A percentile compares a stretch with the other conserved stretches of the same genome.
Conservation (phyloP, 37 sponge, comb jelly and placozoan species). For the Cladorhizidae sp. region DNA sequence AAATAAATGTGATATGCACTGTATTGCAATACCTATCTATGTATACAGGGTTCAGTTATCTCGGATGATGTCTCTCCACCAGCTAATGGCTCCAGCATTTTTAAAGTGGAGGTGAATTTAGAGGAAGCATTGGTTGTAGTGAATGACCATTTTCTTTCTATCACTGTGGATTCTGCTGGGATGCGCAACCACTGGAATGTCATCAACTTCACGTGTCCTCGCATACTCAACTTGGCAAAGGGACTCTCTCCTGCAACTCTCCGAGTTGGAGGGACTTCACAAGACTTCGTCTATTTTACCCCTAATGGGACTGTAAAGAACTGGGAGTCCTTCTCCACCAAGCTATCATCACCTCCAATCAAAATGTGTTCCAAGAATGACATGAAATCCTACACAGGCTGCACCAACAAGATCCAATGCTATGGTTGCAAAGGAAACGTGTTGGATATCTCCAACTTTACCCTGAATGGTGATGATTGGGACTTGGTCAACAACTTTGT, state of each 20-base stretch:
- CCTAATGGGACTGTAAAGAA: not conserved
- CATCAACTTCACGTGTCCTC: conserved; percentile 32
- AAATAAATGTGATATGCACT: no score
- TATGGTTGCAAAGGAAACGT: not conserved
- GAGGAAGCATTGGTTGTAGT: not conserved
- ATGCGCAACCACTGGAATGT: conserved; percentile 24
- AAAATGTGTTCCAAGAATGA: not conserved
- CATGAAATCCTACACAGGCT: not conserved
- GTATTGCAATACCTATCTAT: no score
- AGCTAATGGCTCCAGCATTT: no score
- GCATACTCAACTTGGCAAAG: conserved; percentile 53
- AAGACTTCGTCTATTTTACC: conserved; percentile 47
- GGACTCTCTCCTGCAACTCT: conserved; percentile 56
- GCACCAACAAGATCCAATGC: not conserved
- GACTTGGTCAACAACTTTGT: conserved; percentile 46
- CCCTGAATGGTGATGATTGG: conserved; percentile 41
- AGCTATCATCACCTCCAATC: not conserved
- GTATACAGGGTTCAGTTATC: no score
- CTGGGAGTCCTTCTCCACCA: not conserved
- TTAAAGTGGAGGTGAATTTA: not conserved
- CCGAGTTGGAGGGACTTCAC: conserved; percentile 55
- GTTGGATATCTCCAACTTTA: not conserved
- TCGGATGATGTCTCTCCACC: no score
- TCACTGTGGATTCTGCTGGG: conserved; percentile 34
- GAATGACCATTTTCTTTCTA: conserved; percentile 37